Conservation (phyloP, 2,113 vertebrate species). For the Semicossyphus pulcher region DNA sequence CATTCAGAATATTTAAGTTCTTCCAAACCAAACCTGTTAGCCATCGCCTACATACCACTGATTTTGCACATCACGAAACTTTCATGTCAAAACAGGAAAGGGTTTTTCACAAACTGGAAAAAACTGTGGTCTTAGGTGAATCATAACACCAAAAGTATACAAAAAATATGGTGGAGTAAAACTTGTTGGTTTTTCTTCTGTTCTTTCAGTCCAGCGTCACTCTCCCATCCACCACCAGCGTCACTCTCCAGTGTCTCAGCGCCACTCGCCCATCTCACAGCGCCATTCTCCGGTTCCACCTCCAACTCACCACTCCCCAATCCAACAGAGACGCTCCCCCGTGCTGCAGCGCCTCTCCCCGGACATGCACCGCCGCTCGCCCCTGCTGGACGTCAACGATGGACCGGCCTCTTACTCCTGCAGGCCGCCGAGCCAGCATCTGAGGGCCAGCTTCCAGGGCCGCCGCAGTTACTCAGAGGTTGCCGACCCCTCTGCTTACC, state of each 20-base stretch:
- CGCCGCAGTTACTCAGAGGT: conserved; percentile 96
- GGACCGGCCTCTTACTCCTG: conserved; percentile 88
- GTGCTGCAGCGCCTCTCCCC: conserved; percentile 86
- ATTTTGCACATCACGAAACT: too few species aligned
- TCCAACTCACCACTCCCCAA: conserved; percentile 83
- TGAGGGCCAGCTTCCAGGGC: conserved; percentile 94
- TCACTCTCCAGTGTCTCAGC: conserved; percentile 88
- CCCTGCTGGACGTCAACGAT: conserved; percentile 84
- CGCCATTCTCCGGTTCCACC: conserved; percentile 83
- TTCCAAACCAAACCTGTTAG: too few species aligned
- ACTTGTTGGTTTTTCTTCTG: background rate
- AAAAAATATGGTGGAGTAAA: too few species aligned
- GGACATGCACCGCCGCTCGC: conserved; percentile 85
- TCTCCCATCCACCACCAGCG: conserved; percentile 84
- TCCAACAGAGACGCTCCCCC: conserved; percentile 89
- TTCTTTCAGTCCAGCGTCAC: conserved; percentile 87
- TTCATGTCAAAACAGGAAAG: too few species aligned
- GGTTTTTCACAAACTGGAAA: too few species aligned
- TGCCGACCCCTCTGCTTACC: conserved; percentile 90
- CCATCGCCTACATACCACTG: too few species aligned
- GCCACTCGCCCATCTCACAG: conserved; percentile 87
- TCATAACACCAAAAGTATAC: too few species aligned
- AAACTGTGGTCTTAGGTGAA: too few species aligned
- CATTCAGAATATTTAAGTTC: too few species aligned
- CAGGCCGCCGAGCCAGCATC: conserved; percentile 90